phyloP scores from a whole-genome alignment of 1,140 invertebrate species.

The Diabrotica undecimpunctata region DNA sequence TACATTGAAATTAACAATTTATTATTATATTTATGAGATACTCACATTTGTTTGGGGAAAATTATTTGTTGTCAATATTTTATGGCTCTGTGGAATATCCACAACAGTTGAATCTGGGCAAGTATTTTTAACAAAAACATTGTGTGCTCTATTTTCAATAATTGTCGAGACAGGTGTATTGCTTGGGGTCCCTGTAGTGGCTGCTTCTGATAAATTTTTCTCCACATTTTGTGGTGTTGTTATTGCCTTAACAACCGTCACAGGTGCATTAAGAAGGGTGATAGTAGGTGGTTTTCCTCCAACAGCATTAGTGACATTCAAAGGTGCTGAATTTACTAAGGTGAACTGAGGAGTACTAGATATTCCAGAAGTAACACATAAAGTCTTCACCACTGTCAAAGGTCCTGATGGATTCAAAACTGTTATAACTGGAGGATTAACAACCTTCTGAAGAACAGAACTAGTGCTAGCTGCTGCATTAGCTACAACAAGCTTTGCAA shows the following conservation, averaged over 20 bases:
- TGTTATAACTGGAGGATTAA: constrained; percentile 41
- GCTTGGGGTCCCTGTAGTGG: constrained; percentile 10
- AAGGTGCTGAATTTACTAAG: constrained; percentile 36
- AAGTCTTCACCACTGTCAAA: constrained; percentile 43
- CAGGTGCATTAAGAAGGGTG: constrained; percentile 41
- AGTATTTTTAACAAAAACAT: constrained; percentile 46
- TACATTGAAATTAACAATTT: not conserved
- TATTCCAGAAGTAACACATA: constrained; percentile 39
- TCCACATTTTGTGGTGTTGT: constrained; percentile 25
- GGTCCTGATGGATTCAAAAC: constrained; percentile 44
- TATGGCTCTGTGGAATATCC: constrained; percentile 42
- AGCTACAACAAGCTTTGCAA: constrained; percentile 38
- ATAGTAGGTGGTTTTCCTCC: constrained; percentile 41
- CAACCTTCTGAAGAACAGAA: constrained; percentile 37
- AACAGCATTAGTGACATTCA: constrained; percentile 33
- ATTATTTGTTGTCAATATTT: constrained; percentile 40
- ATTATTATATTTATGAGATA: not conserved
- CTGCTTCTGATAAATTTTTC: constrained; percentile 19
- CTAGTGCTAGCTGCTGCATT: constrained; percentile 21
- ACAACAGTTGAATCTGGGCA: constrained; percentile 24
- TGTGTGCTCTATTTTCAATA: constrained; percentile 40
- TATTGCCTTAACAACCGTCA: constrained; percentile 40
- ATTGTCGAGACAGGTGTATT: constrained; percentile 21
- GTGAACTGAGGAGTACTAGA: constrained; percentile 41
- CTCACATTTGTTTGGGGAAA: constrained; percentile 44